Percentiles rank a stretch among this genome's conserved stretches.
Evolutionary conservation across 2,797 vertebrate genomes (phyloP).

Genomic region (Moxostoma hubbsi): DNA sequence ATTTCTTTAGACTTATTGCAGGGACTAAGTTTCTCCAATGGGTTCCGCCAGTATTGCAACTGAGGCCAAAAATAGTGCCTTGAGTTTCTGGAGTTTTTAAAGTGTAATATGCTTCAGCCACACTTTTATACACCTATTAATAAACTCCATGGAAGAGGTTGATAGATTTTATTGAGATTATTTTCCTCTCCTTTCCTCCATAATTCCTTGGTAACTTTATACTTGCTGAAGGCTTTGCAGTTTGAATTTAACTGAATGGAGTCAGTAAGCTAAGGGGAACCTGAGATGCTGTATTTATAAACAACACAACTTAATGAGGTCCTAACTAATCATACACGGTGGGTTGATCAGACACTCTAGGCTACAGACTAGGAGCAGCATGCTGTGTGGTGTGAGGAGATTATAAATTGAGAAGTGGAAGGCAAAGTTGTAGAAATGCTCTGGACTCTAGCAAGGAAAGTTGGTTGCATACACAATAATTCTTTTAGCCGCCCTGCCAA

Average conservation of each 20-base stretch:
- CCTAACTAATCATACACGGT: slow-evolving; percentile 22
- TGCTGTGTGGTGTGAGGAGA: slow-evolving; percentile 37
- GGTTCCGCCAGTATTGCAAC: too few relatives aligned
- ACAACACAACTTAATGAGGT: slow-evolving; percentile 8
- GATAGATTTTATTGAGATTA: background rate
- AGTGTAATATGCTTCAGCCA: background rate
- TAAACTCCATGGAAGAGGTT: background rate
- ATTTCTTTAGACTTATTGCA: too few relatives aligned
- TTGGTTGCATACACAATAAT: slow-evolving; percentile 50
- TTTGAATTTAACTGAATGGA: background rate
- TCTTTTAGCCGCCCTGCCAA: slow-evolving; percentile 31
- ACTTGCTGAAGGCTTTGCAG: background rate
- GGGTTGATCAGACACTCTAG: slow-evolving; percentile 9
- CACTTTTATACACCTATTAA: background rate
- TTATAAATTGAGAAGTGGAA: slow-evolving; percentile 32
- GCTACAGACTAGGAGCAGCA: slow-evolving; percentile 4
- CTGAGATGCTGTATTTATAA: slow-evolving; percentile 3
- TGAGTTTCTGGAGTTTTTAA: too few relatives aligned
- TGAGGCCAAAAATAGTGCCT: too few relatives aligned
- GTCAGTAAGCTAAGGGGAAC: slow-evolving; percentile 10
- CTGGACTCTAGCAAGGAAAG: slow-evolving; percentile 28
- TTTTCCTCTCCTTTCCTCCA: background rate
- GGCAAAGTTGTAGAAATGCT: slow-evolving; percentile 9
- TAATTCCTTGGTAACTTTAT: background rate
- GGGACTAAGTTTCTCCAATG: too few relatives aligned